Percentiles rank a stretch among this genome's conserved stretches.
These are phyloP conservation scores for Chrysogorgia sp. DNA, from an alignment of 92 coral and sea anemone genomes.

Conservation along the genomic window DNA sequence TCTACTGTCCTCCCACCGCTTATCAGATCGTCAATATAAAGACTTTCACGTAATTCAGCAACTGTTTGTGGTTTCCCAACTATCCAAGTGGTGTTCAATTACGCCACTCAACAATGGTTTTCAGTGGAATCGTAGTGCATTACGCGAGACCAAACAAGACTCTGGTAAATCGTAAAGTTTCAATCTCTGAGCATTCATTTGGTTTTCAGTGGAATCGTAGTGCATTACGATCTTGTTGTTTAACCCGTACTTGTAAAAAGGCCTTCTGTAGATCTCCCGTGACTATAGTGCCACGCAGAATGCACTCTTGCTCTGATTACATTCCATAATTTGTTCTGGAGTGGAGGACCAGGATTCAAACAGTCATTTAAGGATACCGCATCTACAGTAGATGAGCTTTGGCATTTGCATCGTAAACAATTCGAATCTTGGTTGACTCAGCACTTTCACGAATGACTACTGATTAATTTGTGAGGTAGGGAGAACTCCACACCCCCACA, in stretches of 20 bases:
- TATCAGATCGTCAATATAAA: constrained; percentile 44
- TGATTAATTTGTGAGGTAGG: constrained; percentile 15
- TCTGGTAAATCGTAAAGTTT: constrained; percentile 48
- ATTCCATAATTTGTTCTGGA: constrained; percentile 18
- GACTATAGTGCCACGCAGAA: constrained; percentile 8
- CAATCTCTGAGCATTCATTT: background rate
- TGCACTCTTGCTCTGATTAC: constrained; percentile 4
- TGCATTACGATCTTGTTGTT: constrained; percentile 37
- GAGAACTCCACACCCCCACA: constrained; percentile 16
- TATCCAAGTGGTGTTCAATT: constrained; percentile 44
- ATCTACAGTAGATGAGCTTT: constrained; percentile 3
- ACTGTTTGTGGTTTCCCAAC: constrained; percentile 42
- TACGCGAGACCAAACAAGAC: constrained; percentile 61
- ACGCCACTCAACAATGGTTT: constrained; percentile 55
- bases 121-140: constrained; percentile 54
- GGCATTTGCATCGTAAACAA: constrained; percentile 19
- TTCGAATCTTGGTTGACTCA: constrained; percentile 7
- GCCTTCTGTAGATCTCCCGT: constrained; percentile 20
- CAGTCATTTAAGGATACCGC: constrained; percentile 23
- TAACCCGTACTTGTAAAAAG: constrained; percentile 46
- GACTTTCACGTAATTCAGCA: constrained; percentile 26
- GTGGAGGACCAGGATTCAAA: constrained; percentile 12
- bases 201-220: background rate
- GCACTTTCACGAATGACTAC: background rate
- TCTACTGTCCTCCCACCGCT: constrained; percentile 40